Conservation (phyloP, 2,113 vertebrate genomes). For the Dipodomys ordii region DNA sequence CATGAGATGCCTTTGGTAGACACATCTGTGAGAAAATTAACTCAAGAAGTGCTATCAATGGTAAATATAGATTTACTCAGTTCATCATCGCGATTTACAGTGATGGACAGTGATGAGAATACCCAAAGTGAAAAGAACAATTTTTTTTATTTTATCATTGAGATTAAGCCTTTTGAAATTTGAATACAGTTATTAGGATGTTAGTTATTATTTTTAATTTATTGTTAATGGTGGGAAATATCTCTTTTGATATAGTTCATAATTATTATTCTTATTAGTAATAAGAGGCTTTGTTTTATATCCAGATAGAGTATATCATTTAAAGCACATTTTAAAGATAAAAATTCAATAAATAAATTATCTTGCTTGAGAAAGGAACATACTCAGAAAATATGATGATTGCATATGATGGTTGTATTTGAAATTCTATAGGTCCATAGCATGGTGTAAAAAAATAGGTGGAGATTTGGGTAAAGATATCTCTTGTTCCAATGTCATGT, state of each 20-base stretch:
- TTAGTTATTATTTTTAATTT: background rate
- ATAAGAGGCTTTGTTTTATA: background rate
- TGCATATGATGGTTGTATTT: background rate
- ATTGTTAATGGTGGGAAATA: background rate
- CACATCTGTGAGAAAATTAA: background rate
- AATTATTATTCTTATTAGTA: background rate
- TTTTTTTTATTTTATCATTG: background rate
- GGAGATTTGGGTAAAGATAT: background rate
- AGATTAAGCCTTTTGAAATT: conserved; percentile 23
- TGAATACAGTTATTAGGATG: conserved; percentile 24
- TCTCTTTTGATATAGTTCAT: background rate
- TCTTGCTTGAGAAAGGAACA: background rate
- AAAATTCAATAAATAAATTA: conserved; percentile 47
- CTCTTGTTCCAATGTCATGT: background rate
- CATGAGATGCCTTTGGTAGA: background rate
- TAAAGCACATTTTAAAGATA: background rate
- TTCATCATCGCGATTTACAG: background rate
- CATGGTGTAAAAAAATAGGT: background rate
- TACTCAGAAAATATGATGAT: background rate
- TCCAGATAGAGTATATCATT: background rate
- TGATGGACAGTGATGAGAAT: background rate
- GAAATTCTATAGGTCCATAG: background rate
- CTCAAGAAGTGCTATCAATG: background rate
- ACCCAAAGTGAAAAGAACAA: background rate
- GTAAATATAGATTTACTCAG: background rate